Base-by-base conservation (phyloP, 2,113 vertebrate genomes). In the Tenebrosternarchus preto region DNA sequence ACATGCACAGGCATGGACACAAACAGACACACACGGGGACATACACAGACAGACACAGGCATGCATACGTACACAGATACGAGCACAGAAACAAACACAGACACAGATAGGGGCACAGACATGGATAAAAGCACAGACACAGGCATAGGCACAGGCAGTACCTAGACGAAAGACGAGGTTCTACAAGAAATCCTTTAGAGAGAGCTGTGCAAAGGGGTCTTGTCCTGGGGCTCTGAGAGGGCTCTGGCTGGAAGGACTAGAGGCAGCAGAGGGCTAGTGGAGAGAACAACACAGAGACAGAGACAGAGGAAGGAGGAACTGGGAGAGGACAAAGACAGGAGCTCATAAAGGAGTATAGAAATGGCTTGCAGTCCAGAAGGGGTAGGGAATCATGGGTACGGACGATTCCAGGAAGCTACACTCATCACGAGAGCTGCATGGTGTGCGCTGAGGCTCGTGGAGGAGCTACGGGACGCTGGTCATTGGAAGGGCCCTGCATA, bases 181-280 rank as follows among this genome's bases (percentile, higher is more conserved):
- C 95, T 99, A 99, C 94, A 99, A 97, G 97, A 99, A 98, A 95
- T 98, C 97, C 96, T 99, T 97, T 95, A 98, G 95, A 95, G 97
- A 98, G 93, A 98, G 95, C 93, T 97, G 96, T 96, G 96, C 95
- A 97, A 98, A 97, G 86, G 96, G 97, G 91, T 98, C 97, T 96
- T 98, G 96, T 95, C 95, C 97, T 89, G 97, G 95, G 91, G 95
- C 95, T 96, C 96, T 95, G 94, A 96, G 97, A 94, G 97, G 96
- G 95, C 97, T 99, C 94, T 97, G 97, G 95, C 95, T 98, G 95
- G 97, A 98, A 94, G 97, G 97, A 90, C 97, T 99, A 96, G 97
- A 98, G 91, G 97, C 97, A 95, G 97, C 95, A 87, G 97, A 97
- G 92, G 96, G 95, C 97, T 98, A 94, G 92, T 93, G 92, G 90